Evolutionary conservation across 92 coral and sea anemone species (phyloP).

Genomic region (Paragorgia papillata): DNA sequence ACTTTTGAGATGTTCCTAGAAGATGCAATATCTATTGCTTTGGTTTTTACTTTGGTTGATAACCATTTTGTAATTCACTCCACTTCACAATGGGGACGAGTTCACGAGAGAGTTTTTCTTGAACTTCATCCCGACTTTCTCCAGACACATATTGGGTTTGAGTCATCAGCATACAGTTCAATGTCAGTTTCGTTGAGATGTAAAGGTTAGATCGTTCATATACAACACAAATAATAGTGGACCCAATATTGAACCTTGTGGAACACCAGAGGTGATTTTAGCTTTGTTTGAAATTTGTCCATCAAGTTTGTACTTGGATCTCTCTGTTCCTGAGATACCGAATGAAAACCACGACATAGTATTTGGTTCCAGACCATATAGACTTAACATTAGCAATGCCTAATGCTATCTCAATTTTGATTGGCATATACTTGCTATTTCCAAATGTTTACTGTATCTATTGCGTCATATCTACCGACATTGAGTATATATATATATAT

Average conservation of each 20-base stretch:
- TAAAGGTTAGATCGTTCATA: conserved; percentile 53
- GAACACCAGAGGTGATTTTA: conserved; percentile 38
- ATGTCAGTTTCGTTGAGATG: conserved; percentile 44
- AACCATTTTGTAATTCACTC: conserved; percentile 30
- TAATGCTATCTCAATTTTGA: no score
- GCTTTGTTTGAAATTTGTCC: conserved; percentile 40
- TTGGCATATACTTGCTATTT: no score
- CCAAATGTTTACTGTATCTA: no score
- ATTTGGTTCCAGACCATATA: conserved; percentile 38
- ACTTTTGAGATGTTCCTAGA: conserved; percentile 22
- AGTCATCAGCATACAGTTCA: conserved; percentile 49
- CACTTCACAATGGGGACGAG: conserved; percentile 26
- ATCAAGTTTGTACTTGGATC: conserved; percentile 35
- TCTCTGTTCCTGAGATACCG: conserved; percentile 44
- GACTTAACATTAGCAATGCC: conserved; percentile 33
- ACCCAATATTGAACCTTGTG: conserved; percentile 49
- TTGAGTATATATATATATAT: no score
- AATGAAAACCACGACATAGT: conserved; percentile 43
- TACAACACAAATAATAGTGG: conserved; percentile 40
- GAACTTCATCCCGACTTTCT: not conserved
- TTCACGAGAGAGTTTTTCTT: conserved; percentile 20
- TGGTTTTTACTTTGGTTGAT: conserved; percentile 8
- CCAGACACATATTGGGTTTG: conserved; percentile 49
- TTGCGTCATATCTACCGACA: no score
- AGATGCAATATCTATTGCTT: conserved; percentile 33